Percentiles rank a stretch among this genome's conserved stretches.
Evolutionary conservation across 2,113 vertebrate genomes (phyloP).

Genomic region (human): DNA sequence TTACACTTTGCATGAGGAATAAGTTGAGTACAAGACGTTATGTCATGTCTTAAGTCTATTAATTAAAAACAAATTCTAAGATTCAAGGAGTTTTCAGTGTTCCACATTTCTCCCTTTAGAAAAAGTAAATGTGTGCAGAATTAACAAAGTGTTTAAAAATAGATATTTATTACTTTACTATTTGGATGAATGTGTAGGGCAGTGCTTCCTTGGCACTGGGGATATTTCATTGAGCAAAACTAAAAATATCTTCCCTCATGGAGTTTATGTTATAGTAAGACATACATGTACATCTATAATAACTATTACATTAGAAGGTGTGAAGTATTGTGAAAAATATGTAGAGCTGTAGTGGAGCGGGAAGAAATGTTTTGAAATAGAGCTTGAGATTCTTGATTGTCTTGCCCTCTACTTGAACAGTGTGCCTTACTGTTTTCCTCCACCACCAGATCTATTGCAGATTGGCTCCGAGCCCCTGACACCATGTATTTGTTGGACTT

Average conservation of each 20-base stretch:
- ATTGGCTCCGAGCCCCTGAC: conserved; percentile 97
- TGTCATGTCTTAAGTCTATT: not conserved
- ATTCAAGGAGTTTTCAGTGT: not conserved
- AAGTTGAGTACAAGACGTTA: not conserved
- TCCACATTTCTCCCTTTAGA: not conserved
- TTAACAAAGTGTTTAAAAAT: conserved; percentile 5
- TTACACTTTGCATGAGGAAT: not conserved
- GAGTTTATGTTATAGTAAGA: not conserved
- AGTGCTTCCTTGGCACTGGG: not conserved
- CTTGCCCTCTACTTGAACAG: not conserved
- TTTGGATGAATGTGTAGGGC: not conserved
- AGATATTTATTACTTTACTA: not conserved
- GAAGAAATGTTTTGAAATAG: not conserved
- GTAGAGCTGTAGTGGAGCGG: not conserved
- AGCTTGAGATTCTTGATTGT: not conserved
- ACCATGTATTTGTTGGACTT: conserved; percentile 99
- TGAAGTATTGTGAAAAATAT: not conserved
- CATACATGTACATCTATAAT: not conserved
- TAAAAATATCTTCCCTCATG: not conserved
- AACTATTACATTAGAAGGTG: not conserved
- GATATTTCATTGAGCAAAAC: conserved; percentile 1
- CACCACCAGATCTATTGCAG: conserved; percentile 93
- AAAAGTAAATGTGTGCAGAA: conserved; percentile 9
- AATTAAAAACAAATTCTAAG: not conserved
- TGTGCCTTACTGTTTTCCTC: not conserved